These are phyloP conservation scores for Drosophila miranda DNA, from an alignment of 1,140 invertebrate species.

Conservation along the genomic window DNA sequence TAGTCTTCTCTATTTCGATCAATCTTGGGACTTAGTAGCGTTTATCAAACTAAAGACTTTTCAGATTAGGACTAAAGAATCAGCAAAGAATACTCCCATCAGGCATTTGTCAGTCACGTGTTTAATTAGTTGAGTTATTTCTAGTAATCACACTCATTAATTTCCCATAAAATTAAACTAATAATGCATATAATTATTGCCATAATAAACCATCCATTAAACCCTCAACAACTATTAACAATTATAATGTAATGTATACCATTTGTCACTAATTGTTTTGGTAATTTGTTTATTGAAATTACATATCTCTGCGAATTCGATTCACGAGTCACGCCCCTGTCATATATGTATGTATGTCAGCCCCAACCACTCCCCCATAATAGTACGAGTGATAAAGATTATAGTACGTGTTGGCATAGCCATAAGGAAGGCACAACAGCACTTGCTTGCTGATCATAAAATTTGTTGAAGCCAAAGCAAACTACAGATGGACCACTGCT, in stretches of 20 bases:
- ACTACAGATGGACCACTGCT: conserved; percentile 2
- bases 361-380: background rate
- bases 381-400: conserved; percentile 5
- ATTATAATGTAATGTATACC: conserved; percentile 6
- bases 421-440: conserved; percentile 15
- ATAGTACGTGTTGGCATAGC: conserved; percentile 28
- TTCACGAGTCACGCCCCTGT: background rate
- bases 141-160: too few species aligned
- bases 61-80: too few species aligned
- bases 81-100: too few species aligned
- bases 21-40: too few species aligned
- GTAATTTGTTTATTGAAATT: conserved; percentile 18
- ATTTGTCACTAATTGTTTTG: conserved; percentile 8
- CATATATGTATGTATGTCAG: too few species aligned
- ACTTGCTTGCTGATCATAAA: conserved; percentile 42
- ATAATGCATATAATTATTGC: too few species aligned
- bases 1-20: too few species aligned
- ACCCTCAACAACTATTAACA: background rate
- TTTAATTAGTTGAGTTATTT: too few species aligned
- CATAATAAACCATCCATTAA: too few species aligned
- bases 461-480: conserved; percentile 2
- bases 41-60: too few species aligned
- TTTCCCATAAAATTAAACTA: too few species aligned
- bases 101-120: too few species aligned
- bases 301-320: background rate